These are phyloP conservation scores for Serranus cabrilla DNA, from an alignment of 2,797 vertebrate genomes.

Conservation along the genomic window DNA sequence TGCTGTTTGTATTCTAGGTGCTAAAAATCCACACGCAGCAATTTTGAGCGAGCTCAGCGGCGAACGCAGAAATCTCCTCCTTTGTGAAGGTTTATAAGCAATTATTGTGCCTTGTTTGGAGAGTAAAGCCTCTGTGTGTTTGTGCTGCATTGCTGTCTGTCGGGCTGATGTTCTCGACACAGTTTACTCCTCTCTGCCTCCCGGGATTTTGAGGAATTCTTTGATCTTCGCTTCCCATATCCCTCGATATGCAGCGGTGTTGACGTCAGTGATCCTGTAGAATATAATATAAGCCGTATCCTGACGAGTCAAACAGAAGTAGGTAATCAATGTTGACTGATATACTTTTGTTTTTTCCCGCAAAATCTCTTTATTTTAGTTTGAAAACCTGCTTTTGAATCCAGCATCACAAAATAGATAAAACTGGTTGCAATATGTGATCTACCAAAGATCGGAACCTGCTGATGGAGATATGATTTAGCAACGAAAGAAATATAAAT, in stretches of 20 bases:
- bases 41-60: constrained; percentile 15
- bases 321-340: not conserved
- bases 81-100: constrained; percentile 41
- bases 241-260: not conserved
- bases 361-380: not conserved
- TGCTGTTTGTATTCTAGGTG: constrained; percentile 29
- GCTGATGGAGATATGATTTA: too few relatives aligned
- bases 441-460: not conserved
- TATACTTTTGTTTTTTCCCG: not conserved
- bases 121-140: constrained; percentile 30
- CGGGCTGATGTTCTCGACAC: not conserved
- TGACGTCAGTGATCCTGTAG: not conserved
- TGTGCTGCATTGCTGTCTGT: constrained; percentile 8
- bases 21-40: constrained; percentile 36
- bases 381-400: not conserved
- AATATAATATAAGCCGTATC: not conserved
- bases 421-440: not conserved
- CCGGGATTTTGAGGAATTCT: constrained; percentile 23
- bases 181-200: constrained; percentile 3
- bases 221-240: constrained; percentile 17
- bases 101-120: constrained; percentile 31
- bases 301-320: not conserved
- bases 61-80: constrained; percentile 25
- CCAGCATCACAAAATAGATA: not conserved
- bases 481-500: too few relatives aligned